Evolutionary conservation across 2,113 vertebrate species (phyloP).

Genomic region (Siniperca chuatsi): DNA sequence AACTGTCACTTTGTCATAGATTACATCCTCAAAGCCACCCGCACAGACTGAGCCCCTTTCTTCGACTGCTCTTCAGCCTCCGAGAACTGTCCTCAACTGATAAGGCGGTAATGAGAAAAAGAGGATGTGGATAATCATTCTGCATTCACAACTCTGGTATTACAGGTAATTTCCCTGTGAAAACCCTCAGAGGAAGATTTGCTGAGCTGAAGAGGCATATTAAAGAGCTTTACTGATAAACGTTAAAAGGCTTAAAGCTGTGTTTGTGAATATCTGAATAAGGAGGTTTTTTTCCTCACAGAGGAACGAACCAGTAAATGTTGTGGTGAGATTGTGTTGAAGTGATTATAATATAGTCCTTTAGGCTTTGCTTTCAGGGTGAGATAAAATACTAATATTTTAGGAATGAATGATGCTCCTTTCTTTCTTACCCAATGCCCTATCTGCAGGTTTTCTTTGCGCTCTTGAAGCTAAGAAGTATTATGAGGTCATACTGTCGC

Average conservation of each 20-base stretch:
- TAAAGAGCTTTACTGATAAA: slow-evolving; percentile 84
- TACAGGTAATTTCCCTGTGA: slow-evolving; percentile 82
- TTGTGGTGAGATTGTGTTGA: slow-evolving; percentile 70
- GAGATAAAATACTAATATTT: slow-evolving; percentile 78
- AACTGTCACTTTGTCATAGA: slow-evolving; percentile 76
- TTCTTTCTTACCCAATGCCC: slow-evolving; percentile 41
- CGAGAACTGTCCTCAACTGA: slow-evolving; percentile 75
- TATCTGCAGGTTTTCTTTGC: slow-evolving; percentile 52
- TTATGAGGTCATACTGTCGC: slow-evolving; percentile 49
- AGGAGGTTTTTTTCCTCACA: slow-evolving; percentile 29
- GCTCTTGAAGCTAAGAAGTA: slow-evolving; percentile 38
- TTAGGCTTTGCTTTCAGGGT: slow-evolving; percentile 62
- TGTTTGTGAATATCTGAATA: slow-evolving; percentile 74
- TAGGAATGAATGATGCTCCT: slow-evolving; percentile 61
- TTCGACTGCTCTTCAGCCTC: slow-evolving; percentile 73
- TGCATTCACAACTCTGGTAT: slow-evolving; percentile 76
- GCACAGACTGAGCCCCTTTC: slow-evolving; percentile 60
- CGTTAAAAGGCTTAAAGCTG: slow-evolving; percentile 77
- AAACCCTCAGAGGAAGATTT: slow-evolving; percentile 75
- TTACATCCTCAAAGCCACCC: slow-evolving; percentile 73
- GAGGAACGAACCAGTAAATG: slow-evolving; percentile 56
- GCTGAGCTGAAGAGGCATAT: slow-evolving; percentile 78
- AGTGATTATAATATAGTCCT: slow-evolving; percentile 76
- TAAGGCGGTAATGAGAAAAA: slow-evolving; percentile 81
- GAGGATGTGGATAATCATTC: slow-evolving; percentile 78